phyloP scores from a whole-genome alignment of 2,797 vertebrate species.

The Cephalopachus bancanus region DNA sequence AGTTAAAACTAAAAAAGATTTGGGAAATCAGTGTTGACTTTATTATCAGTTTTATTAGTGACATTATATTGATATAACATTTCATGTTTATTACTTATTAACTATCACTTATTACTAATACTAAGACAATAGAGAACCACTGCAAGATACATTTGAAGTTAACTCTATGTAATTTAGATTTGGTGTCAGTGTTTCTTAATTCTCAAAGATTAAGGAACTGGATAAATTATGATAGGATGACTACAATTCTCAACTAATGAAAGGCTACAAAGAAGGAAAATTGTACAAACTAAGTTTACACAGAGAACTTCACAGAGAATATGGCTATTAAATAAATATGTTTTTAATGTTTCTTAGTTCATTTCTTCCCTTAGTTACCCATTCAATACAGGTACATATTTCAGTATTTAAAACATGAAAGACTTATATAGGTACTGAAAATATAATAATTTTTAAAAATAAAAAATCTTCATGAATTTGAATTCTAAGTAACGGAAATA shows the following conservation, averaged over 20 bases:
- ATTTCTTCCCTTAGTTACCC: background rate
- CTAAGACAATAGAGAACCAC: slow-evolving; percentile 27
- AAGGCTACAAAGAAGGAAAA: background rate
- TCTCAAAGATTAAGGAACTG: background rate
- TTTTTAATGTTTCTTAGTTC: background rate
- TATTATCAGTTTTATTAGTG: background rate
- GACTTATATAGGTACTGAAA: background rate
- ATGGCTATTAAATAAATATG: background rate
- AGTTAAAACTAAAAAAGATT: background rate
- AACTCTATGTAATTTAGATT: slow-evolving; percentile 18
- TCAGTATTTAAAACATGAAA: background rate
- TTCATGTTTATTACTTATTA: no score
- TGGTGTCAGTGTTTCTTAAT: background rate
- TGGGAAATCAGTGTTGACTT: background rate
- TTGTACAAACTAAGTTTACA: background rate
- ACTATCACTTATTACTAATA: slow-evolving; percentile 46
- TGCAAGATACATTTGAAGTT: slow-evolving; percentile 11
- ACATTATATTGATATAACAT: background rate
- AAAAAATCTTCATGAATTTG: background rate
- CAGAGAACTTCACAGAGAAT: background rate
- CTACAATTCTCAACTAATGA: background rate
- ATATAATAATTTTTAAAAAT: background rate
- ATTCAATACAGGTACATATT: background rate
- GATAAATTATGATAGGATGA: background rate
- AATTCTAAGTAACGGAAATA: background rate